Evolutionary conservation across 2,113 vertebrate species (phyloP).

Genomic region (Agelaius phoeniceus): DNA sequence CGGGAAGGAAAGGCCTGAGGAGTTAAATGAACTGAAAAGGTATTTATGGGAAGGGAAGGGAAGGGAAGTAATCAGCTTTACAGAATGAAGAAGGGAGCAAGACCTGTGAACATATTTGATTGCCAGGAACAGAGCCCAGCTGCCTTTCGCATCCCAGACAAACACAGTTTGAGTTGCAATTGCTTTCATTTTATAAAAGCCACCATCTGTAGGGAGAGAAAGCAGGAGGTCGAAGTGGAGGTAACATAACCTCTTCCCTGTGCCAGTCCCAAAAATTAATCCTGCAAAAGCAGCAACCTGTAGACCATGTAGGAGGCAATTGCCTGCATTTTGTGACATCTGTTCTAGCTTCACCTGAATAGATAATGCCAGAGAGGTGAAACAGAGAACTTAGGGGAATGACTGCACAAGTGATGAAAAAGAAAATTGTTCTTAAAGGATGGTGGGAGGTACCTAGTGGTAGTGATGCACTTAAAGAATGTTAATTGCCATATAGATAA

Average conservation of each 20-base stretch:
- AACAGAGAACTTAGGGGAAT: background rate
- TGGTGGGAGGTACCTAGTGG: background rate
- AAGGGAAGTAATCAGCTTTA: background rate
- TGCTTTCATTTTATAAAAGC: background rate
- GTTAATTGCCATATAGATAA: background rate
- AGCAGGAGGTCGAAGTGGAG: background rate
- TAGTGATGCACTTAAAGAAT: background rate
- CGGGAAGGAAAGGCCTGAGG: background rate
- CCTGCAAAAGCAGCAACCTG: background rate
- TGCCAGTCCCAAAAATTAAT: background rate
- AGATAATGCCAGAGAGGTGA: background rate
- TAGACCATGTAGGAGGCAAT: background rate
- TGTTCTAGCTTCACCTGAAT: background rate
- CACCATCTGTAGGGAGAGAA: background rate
- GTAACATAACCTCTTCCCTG: background rate
- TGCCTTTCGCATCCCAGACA: background rate
- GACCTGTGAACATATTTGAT: background rate
- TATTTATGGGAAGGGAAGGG: background rate
- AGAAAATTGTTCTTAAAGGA: background rate
- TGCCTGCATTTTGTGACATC: background rate
- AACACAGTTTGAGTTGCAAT: background rate
- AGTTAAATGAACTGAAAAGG: background rate
- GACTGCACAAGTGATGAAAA: background rate
- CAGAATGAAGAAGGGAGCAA: background rate
- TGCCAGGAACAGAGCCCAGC: background rate